Conservation (phyloP, 2,888 invertebrate species). For the Caenorhabditis sulstoni region DNA sequence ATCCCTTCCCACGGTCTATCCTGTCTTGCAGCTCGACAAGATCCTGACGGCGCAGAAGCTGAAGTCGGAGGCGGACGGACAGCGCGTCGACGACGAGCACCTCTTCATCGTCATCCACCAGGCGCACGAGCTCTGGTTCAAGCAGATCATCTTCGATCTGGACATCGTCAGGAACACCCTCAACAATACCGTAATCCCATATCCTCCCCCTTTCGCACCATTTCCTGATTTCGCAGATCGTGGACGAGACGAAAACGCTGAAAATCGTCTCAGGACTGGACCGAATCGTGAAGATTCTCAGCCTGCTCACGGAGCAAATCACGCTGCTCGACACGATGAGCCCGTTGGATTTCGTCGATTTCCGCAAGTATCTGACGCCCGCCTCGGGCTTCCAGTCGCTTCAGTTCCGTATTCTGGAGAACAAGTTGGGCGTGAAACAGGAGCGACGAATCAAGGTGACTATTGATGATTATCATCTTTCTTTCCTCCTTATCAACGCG, state of each 20-base stretch:
- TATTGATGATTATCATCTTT: not conserved
- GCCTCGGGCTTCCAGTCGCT: constrained; percentile 98
- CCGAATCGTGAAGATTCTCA: constrained; percentile 91
- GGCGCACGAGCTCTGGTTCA: constrained; percentile 98
- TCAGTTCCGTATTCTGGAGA: constrained; percentile 94
- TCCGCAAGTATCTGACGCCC: constrained; percentile 91
- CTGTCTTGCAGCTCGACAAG: constrained; percentile 86
- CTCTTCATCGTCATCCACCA: constrained; percentile 71
- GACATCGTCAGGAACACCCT: constrained; percentile 92
- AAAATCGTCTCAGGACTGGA: constrained; percentile 93
- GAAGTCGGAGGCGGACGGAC: constrained; percentile 85
- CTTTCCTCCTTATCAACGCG: not conserved
- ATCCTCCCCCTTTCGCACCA: not conserved
- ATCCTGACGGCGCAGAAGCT: constrained; percentile 89
- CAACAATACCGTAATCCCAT: constrained; percentile 70
- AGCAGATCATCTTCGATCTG: constrained; percentile 96
- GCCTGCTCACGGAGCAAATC: constrained; percentile 95
- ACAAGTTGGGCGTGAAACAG: constrained; percentile 86
- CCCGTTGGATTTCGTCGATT: constrained; percentile 98
- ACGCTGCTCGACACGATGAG: constrained; percentile 99
- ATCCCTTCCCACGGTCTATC: too few species aligned
- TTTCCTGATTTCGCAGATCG: constrained; percentile 82
- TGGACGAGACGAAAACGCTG: constrained; percentile 93
- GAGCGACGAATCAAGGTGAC: constrained; percentile 65
- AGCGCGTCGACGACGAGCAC: constrained; percentile 70